Conservation (phyloP, 2,113 vertebrate species). For the Casuarius casuarius region DNA sequence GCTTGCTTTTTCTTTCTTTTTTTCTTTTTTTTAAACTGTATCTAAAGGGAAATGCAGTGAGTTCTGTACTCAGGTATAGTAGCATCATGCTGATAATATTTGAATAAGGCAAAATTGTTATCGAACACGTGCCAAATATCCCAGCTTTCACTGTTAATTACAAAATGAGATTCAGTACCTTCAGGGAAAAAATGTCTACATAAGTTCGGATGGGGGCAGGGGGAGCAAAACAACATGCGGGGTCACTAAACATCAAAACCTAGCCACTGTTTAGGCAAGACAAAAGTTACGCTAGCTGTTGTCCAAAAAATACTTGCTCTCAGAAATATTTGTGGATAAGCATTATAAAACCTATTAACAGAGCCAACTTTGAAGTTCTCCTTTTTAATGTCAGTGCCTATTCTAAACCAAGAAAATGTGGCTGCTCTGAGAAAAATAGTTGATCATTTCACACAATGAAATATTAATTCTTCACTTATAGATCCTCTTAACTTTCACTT, state of each 20-base stretch:
- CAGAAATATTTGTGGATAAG: not conserved
- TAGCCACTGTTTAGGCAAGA: not conserved
- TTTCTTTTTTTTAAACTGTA: not conserved
- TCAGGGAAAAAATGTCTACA: not conserved
- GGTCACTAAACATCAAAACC: not conserved
- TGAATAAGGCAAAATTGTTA: not conserved
- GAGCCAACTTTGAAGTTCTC: not conserved
- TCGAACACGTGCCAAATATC: not conserved
- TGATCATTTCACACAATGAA: slow-evolving; percentile 50
- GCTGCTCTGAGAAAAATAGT: slow-evolving; percentile 32
- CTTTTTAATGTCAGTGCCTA: not conserved
- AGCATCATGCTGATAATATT: not conserved
- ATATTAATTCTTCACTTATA: slow-evolving; percentile 64
- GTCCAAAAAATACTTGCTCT: not conserved
- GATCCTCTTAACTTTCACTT: slow-evolving; percentile 70
- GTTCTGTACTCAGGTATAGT: not conserved
- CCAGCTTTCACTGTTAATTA: slow-evolving; percentile 19
- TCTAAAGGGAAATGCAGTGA: not conserved
- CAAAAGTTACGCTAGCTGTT: not conserved
- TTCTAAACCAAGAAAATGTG: slow-evolving; percentile 27
- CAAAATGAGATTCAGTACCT: not conserved
- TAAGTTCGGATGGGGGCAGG: not conserved
- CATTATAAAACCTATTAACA: not conserved
- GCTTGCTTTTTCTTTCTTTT: not conserved
- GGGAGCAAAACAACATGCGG: not conserved